These are phyloP conservation scores for Meiosimyza decipiens DNA, from an alignment of 2,888 invertebrate genomes.

Conservation along the genomic window DNA sequence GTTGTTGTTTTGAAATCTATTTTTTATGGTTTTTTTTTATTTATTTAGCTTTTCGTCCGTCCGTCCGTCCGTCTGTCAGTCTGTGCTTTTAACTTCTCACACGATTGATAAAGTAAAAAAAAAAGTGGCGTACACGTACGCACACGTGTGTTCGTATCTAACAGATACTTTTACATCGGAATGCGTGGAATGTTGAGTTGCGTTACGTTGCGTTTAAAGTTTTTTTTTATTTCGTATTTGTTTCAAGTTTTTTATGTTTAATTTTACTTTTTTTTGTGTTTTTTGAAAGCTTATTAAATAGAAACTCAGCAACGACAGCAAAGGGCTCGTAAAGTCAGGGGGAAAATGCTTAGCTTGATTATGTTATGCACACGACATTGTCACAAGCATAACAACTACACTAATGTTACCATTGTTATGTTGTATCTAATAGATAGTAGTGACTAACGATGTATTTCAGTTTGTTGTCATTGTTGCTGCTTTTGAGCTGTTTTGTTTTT, in stretches of 20 bases:
- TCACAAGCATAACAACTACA: slow-evolving; percentile 14
- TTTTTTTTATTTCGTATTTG: neutral
- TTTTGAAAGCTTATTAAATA: slow-evolving; percentile 17
- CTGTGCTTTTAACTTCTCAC: too few species aligned
- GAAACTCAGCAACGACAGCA: neutral
- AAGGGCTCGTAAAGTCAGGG: too few species aligned
- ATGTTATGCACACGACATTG: slow-evolving; percentile 23
- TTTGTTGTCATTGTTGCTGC: neutral
- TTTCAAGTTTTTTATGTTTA: neutral
- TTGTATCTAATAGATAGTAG: slow-evolving; percentile 11
- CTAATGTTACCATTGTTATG: slow-evolving; percentile 29
- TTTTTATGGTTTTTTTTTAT: slow-evolving; percentile 25
- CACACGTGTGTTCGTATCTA: neutral
- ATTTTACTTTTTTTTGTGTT: neutral
- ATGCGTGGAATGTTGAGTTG: slow-evolving; percentile 26
- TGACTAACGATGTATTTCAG: neutral
- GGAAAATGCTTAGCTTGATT: slow-evolving; percentile 22
- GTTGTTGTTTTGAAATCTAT: slow-evolving; percentile 13
- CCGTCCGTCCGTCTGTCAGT: too few species aligned
- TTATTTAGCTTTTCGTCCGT: slow-evolving; percentile 5
- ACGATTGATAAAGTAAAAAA: too few species aligned
- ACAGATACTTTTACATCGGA: slow-evolving; percentile 11
- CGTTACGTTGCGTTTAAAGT: too few species aligned
- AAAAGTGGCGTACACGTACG: neutral
- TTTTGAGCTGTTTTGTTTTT: neutral